Percentiles rank a stretch among this genome's conserved stretches.
Conservation (phyloP, 1,140 invertebrate species). For the Galendromus occidentalis region DNA sequence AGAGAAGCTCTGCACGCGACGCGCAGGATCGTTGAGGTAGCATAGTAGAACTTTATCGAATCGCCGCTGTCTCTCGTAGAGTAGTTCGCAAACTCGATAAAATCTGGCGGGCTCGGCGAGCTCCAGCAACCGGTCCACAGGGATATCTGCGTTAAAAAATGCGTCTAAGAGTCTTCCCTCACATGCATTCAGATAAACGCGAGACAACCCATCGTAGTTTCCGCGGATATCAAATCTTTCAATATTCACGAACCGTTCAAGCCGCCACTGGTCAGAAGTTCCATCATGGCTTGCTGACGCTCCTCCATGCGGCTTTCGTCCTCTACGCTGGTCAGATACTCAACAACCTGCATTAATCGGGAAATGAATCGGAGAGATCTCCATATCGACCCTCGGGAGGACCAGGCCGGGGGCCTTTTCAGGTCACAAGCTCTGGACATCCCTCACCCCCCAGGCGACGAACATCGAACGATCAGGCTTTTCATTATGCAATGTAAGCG, state of each 20-base stretch:
- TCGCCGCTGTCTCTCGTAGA: constrained; percentile 36
- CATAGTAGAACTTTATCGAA: constrained; percentile 37
- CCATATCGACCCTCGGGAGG: neutral
- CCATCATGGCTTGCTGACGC: constrained; percentile 54
- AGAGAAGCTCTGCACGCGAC: constrained; percentile 29
- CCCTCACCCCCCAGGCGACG: too few species aligned
- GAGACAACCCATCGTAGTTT: too few species aligned
- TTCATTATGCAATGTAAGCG: neutral
- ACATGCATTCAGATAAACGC: too few species aligned
- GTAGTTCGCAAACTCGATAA: constrained; percentile 41
- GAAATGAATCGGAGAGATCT: neutral
- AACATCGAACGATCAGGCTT: too few species aligned
- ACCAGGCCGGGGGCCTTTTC: neutral
- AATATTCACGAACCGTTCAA: too few species aligned
- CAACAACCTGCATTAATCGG: constrained; percentile 27
- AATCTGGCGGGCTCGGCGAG: constrained; percentile 42
- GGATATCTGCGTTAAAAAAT: constrained; percentile 32
- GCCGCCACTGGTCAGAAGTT: constrained; percentile 47
- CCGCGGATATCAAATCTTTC: too few species aligned
- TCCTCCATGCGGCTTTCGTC: constrained; percentile 42
- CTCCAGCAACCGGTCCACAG: constrained; percentile 35
- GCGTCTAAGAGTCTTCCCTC: neutral
- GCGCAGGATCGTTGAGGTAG: constrained; percentile 35
- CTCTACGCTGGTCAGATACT: constrained; percentile 30
- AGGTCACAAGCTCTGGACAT: too few species aligned